phyloP scores from a whole-genome alignment of 1,140 invertebrate genomes.

The Drosophila lacertosa region DNA sequence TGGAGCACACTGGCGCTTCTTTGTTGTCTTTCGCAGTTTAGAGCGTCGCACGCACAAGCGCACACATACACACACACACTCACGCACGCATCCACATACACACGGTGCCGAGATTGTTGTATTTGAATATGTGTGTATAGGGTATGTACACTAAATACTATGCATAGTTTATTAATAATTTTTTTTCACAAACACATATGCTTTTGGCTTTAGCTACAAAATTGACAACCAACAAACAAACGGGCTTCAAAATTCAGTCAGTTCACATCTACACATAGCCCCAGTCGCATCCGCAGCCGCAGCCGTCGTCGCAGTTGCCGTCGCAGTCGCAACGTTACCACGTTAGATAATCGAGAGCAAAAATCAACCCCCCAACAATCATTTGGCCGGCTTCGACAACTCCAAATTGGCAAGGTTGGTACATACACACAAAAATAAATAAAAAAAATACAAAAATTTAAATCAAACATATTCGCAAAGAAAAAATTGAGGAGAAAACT shows the following conservation, averaged over 20 bases:
- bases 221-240: conserved; percentile 58
- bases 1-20: conserved; percentile 42
- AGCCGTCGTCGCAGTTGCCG: conserved; percentile 16
- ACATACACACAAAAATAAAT: neutral
- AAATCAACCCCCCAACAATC: neutral
- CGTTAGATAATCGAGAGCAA: conserved; percentile 42
- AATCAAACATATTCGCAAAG: no score
- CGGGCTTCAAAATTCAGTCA: conserved; percentile 21
- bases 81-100: neutral
- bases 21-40: conserved; percentile 15
- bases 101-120: conserved; percentile 30
- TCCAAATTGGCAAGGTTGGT: conserved; percentile 32
- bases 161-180: conserved; percentile 76
- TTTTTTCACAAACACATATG: conserved; percentile 6
- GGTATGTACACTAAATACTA: conserved; percentile 37
- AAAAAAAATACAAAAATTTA: neutral
- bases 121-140: conserved; percentile 19
- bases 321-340: conserved; percentile 13
- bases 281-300: conserved; percentile 17
- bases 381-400: neutral
- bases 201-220: conserved; percentile 26
- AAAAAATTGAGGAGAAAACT: no score
- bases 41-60: conserved; percentile 3
- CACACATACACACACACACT: neutral
- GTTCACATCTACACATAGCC: conserved; percentile 20